Evolutionary conservation across 1,140 invertebrate genomes (phyloP).

Genomic region (Drosophila novamexicana): DNA sequence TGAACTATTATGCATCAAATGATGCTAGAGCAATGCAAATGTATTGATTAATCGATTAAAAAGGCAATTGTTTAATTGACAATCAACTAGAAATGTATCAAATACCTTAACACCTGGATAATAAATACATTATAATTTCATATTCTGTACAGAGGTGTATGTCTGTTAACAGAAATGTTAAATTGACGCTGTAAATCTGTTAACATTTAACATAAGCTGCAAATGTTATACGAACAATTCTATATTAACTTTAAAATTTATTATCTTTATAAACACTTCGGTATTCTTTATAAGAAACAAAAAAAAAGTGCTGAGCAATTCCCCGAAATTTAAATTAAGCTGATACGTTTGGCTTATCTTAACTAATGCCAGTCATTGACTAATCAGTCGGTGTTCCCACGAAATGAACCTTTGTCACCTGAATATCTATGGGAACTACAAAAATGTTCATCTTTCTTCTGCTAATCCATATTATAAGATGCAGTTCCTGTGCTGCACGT

Average conservation of each 20-base stretch:
- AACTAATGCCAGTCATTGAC: not conserved
- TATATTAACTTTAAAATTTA: not conserved
- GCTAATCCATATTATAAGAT: too few species aligned
- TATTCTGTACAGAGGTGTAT: too few species aligned
- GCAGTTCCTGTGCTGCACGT: not conserved
- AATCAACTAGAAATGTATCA: too few species aligned
- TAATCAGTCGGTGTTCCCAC: conserved; percentile 8
- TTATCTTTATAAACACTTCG: not conserved
- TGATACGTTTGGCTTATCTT: conserved; percentile 2
- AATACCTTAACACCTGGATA: too few species aligned
- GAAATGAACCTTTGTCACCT: not conserved
- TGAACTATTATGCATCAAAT: too few species aligned
- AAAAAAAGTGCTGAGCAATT: not conserved
- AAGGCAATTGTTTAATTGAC: too few species aligned
- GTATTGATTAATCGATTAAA: too few species aligned
- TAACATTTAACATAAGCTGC: not conserved
- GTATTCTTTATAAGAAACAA: not conserved
- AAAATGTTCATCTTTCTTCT: too few species aligned
- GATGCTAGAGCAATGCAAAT: too few species aligned
- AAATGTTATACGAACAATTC: not conserved
- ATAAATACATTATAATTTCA: too few species aligned
- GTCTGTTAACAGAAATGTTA: too few species aligned
- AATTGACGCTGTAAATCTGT: too few species aligned
- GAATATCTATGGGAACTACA: not conserved
- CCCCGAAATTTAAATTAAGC: not conserved